Evolutionary conservation across 2,113 vertebrate species (phyloP), one percentile per base, ranked within the genome.

Genomic region (Callocephalon fimbriatum): DNA sequence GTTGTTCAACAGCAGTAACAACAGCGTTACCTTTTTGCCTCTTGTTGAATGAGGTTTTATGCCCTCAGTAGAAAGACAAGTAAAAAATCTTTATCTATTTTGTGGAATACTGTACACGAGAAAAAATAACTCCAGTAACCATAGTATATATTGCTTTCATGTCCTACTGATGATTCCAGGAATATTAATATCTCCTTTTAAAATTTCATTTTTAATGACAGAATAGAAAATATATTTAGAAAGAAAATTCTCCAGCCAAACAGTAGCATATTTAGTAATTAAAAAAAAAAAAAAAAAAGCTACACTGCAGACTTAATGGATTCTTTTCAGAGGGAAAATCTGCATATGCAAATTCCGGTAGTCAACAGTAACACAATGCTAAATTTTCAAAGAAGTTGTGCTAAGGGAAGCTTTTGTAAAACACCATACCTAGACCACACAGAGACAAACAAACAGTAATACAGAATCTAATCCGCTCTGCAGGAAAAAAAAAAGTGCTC

Each of bases 251-350:
- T 50, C 3, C 15, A 54, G 9, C 9, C 25, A 74, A 73, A n/a
- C 1, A 37, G 10, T 68, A 76, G 4, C 5, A 2, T 65, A 56
- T 81, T 85, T 44, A 26, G 2, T 42, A 56, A 37, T 25, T 4
- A 29, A 32, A 44, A 17, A 12, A 22, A 58, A 14, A 14, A 17
- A 8, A 31, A 48, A 20, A 32, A 44, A 15, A 31, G 7, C 14
- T 84, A 1, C 21, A 22, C 7, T 25, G 38, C 16, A 51, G 29
- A 51, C 0, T 0, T 35, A 51, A n/a, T 37, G 5, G 5, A 32
- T 37, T 74, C 19, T 63, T 66, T 62, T 5, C 15, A n/a, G 21
- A 74, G 65, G 42, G 32, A 48, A 67, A n/a, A 44, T 66, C 51
- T 42, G 45, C n/a, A 22, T 40, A 10, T 68, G 11, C 79, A 50